Evolutionary conservation across 2,888 invertebrate genomes (phyloP), one percentile per base, ranked within the genome.

Genomic region (Sinopyrophorus schimmeli): DNA sequence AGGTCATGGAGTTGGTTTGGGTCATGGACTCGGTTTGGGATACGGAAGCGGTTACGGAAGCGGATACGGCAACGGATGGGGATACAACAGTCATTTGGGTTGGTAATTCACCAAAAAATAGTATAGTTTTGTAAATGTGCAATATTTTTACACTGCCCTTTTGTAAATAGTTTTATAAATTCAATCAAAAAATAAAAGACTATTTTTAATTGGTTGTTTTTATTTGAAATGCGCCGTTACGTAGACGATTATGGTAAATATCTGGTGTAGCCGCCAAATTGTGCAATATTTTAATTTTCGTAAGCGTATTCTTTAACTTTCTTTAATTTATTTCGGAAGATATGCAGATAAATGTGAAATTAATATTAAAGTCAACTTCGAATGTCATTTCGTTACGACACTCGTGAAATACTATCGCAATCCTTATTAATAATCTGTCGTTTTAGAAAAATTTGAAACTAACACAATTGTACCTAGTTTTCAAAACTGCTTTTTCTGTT

Each of bases 41-140:
- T 46, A 49, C 27, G 48, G 51, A 16, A 11, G 11, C 16, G 41
- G 48, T 24, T 41, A 41, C 24, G 48, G 41, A 40, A 41, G 20
- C n/a, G 34, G 34, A 14, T 17, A 30, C 9, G 48, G 43, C 20
- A 39, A 43, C 11, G 17, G 39, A 27, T 41, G 20, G 6, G 31
- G 43, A 24, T 34, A 43, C 6, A 24, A 21, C 5, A n/a, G 31
- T 26, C 47, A 47, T 47, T 47, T 39, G 38, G 46, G 10, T n/a
- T 16, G n/a, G n/a, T n/a, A n/a, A n/a, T 26, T 28, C 9, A 44
- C 26, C 24, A 21, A 26, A 43, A 43, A 46, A 38, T 46, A 23
- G 21, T 38, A 46, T 38, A 31, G 30, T 46, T 44, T 44, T 20
- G 21, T 31, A 15, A 18, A 23, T 23, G 38, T 46, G 46, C 46